These are phyloP conservation scores for Apolygus lucorum DNA, from an alignment of 1,140 invertebrate genomes.

Conservation along the genomic window DNA sequence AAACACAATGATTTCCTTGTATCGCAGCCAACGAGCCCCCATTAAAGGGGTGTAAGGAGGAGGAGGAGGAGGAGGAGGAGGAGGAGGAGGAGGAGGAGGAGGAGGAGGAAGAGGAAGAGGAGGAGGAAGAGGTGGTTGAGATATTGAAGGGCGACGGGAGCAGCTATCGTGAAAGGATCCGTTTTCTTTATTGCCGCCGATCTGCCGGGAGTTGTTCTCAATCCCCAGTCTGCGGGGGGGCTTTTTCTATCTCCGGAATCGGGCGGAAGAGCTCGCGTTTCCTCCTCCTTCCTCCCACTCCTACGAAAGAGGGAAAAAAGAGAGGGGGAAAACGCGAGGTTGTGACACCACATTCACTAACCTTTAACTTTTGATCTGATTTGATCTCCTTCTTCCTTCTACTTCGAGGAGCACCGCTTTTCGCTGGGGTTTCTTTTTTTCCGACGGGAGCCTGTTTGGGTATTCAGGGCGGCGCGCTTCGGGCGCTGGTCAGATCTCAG, in stretches of 20 bases:
- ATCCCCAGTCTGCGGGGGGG: background rate
- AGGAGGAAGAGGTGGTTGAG: too few relatives aligned
- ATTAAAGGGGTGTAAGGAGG: too few relatives aligned
- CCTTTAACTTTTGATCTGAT: slow-evolving; percentile 19
- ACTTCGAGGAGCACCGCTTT: background rate
- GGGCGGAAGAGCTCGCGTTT: background rate
- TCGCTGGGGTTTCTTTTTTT: background rate
- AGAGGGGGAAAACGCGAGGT: background rate
- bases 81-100: too few relatives aligned
- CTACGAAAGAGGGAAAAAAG: too few relatives aligned
- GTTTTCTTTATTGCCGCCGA: background rate
- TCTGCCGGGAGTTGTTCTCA: background rate
- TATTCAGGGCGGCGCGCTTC: slow-evolving; percentile 1
- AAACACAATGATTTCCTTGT: too few relatives aligned
- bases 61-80: too few relatives aligned
- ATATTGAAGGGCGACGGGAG: too few relatives aligned
- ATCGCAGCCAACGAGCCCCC: too few relatives aligned
- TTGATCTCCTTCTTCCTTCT: slow-evolving; percentile 18
- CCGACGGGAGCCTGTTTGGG: background rate
- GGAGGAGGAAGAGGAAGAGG: too few relatives aligned
- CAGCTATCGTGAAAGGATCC: background rate
- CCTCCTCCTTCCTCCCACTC: too few relatives aligned
- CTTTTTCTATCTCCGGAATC: background rate
- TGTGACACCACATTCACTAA: slow-evolving; percentile 13
- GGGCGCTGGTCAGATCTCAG: slow-evolving; percentile 1